Conservation (phyloP, 2,888 invertebrate species). For the Amphipoea oculea region DNA sequence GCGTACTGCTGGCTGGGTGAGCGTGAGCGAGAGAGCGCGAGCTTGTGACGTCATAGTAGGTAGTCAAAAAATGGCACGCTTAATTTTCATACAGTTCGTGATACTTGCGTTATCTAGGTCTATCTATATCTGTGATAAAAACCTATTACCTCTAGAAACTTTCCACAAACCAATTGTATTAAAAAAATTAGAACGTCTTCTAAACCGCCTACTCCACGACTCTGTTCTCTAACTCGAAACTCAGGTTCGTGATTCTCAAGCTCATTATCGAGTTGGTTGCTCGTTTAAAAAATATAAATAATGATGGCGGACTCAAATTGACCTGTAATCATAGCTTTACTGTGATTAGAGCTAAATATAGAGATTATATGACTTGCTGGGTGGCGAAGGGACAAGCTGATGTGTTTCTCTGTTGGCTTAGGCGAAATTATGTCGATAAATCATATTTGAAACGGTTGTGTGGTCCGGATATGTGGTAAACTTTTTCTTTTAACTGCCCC, state of each 20-base stretch:
- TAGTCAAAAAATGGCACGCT: too few relatives aligned
- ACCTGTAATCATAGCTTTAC: conserved; percentile 86
- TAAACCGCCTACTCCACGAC: conserved; percentile 66
- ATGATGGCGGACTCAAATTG: conserved; percentile 85
- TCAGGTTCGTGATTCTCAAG: conserved; percentile 82
- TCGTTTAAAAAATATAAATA: conserved; percentile 89
- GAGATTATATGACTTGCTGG: conserved; percentile 80
- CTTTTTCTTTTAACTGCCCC: background rate
- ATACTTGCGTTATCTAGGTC: too few relatives aligned
- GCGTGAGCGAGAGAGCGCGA: too few relatives aligned
- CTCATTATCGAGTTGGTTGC: conserved; percentile 88
- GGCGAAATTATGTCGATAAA: conserved; percentile 49
- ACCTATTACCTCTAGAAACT: too few relatives aligned
- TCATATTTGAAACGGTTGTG: conserved; percentile 31
- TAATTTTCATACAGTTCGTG: too few relatives aligned
- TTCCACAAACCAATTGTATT: background rate
- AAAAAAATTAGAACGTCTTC: background rate
- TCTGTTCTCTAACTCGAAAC: conserved; percentile 70
- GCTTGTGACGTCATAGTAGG: too few relatives aligned
- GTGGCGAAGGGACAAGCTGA: conserved; percentile 60
- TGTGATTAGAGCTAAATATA: conserved; percentile 87
- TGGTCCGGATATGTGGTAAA: conserved; percentile 24
- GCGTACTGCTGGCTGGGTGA: too few relatives aligned
- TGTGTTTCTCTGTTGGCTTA: conserved; percentile 43
- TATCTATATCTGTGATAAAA: too few relatives aligned